These are phyloP conservation scores for Porites cylindrica DNA, from an alignment of 92 coral and sea anemone species.

Conservation along the genomic window DNA sequence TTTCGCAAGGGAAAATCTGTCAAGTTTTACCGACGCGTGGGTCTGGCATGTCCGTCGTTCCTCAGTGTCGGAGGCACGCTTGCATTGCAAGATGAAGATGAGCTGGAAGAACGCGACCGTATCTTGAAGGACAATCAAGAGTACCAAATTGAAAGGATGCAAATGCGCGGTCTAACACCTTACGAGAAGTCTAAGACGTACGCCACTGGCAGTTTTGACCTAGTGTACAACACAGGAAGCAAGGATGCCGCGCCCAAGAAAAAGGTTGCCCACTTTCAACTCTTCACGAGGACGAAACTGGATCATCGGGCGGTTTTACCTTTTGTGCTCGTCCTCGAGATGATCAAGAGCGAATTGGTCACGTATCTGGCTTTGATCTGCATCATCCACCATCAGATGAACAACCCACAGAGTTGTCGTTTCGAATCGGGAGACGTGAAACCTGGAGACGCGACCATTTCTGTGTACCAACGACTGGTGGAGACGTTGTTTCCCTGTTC, in stretches of 20 bases:
- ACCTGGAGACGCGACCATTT: not conserved
- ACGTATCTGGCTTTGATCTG: not conserved
- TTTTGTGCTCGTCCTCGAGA: not conserved
- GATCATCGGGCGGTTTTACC: not conserved
- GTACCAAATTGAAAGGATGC: not conserved
- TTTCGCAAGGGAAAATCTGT: not conserved
- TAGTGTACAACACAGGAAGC: not conserved
- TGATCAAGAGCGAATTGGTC: conserved; percentile 17
- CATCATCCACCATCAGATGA: not conserved
- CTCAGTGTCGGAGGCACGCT: conserved; percentile 12
- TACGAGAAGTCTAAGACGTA: not conserved
- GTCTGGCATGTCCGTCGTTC: conserved; percentile 3
- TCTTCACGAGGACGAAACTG: not conserved
- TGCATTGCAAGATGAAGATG: not conserved
- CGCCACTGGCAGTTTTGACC: not conserved
- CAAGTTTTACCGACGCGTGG: not conserved
- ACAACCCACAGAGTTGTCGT: not conserved
- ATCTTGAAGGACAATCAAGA: not conserved
- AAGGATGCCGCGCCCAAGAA: too few relatives aligned
- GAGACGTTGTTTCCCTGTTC: not conserved
- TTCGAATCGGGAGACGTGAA: not conserved
- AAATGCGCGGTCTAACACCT: not conserved
- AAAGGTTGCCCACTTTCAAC: not conserved
- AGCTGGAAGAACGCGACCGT: not conserved
- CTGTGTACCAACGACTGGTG: not conserved